phyloP scores from a whole-genome alignment of 2,113 vertebrate species.

The human (Homo sapiens) region DNA sequence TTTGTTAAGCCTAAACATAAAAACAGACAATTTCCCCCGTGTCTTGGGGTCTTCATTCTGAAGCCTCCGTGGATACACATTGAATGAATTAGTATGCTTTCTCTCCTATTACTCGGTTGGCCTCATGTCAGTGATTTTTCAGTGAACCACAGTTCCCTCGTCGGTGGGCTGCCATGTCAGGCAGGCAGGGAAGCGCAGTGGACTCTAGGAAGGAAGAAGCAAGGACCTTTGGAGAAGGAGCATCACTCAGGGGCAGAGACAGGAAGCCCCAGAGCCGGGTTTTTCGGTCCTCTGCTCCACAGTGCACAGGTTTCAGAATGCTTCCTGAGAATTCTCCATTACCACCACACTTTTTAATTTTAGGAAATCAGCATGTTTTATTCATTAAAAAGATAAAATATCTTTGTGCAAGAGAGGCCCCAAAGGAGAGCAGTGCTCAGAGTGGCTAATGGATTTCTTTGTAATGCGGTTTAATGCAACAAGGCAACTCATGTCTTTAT shows the following conservation, averaged over 20 bases:
- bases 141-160: no score
- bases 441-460: constrained; percentile 55
- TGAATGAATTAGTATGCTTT: no score
- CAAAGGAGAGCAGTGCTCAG: not conserved
- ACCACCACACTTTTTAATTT: constrained; percentile 48
- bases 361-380: constrained; percentile 59
- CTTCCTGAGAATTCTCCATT: constrained; percentile 10
- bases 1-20: no score
- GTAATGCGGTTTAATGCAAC: constrained; percentile 5
- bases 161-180: not conserved
- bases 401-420: constrained; percentile 13
- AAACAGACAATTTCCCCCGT: no score
- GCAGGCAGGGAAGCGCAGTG: not conserved
- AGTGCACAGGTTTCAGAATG: not conserved
- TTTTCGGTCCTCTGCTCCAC: not conserved
- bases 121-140: no score
- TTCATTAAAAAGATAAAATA: constrained; percentile 72
- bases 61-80: no score
- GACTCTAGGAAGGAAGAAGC: not conserved
- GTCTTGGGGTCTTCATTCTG: no score
- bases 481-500: not conserved
- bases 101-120: no score
- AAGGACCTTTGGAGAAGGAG: not conserved
- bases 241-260: not conserved
- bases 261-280: not conserved